These are phyloP conservation scores for Melanaphis sacchari DNA, from an alignment of 1,140 invertebrate species.

Conservation along the genomic window DNA sequence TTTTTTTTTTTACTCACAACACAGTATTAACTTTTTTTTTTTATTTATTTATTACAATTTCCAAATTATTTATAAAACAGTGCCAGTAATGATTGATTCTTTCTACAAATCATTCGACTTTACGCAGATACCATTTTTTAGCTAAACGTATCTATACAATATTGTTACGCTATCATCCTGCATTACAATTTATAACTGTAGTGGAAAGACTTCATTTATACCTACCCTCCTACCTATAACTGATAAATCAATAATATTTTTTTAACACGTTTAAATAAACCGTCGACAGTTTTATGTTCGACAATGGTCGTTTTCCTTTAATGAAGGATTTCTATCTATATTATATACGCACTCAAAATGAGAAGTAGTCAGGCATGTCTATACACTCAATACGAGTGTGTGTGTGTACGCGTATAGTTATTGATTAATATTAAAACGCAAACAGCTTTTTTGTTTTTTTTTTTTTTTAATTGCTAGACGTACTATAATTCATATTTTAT, in stretches of 20 bases:
- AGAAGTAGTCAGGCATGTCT: background rate
- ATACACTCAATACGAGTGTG: background rate
- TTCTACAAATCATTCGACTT: background rate
- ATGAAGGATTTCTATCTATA: background rate
- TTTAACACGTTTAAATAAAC: background rate
- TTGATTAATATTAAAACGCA: background rate
- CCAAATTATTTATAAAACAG: background rate
- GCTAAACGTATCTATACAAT: background rate
- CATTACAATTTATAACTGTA: background rate
- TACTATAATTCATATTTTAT: conserved; percentile 7
- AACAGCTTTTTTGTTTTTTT: background rate
- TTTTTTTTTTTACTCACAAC: background rate
- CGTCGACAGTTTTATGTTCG: background rate
- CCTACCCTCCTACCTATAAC: no score
- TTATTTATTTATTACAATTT: background rate
- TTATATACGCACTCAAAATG: background rate
- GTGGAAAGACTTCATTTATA: background rate
- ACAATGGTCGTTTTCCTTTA: background rate
- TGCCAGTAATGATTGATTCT: background rate
- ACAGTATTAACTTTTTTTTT: background rate
- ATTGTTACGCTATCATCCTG: background rate
- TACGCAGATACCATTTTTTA: background rate
- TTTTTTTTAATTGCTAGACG: background rate
- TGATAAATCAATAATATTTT: background rate
- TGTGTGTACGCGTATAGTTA: background rate